Evolutionary conservation across 2,113 vertebrate species (phyloP).

Genomic region (Sitta europaea): DNA sequence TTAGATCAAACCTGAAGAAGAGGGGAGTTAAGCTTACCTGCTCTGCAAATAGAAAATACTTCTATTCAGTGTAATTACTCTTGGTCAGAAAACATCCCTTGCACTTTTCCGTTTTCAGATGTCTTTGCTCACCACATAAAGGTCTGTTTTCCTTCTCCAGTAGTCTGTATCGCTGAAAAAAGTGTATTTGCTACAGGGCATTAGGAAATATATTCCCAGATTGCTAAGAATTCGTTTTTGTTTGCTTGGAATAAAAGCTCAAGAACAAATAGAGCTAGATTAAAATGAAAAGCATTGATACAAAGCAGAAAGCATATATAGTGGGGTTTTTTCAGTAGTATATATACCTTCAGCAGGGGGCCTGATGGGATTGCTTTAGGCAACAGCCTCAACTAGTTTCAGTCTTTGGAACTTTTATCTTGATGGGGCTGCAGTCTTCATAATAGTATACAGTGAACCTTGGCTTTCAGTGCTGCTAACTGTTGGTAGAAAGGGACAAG

Average conservation of each 20-base stretch:
- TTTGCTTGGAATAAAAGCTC: constrained; percentile 44
- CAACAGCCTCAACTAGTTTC: neutral
- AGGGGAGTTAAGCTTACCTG: neutral
- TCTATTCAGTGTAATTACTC: neutral
- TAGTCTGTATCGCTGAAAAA: neutral
- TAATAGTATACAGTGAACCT: neutral
- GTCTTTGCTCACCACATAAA: neutral
- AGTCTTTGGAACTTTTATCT: neutral
- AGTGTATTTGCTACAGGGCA: constrained; percentile 30
- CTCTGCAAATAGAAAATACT: neutral
- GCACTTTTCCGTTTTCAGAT: neutral
- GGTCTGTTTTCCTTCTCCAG: neutral
- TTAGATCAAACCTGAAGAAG: constrained; percentile 4
- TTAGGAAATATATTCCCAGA: constrained; percentile 44
- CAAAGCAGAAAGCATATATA: constrained; percentile 11
- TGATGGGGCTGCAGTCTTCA: neutral
- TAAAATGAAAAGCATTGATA: constrained; percentile 39
- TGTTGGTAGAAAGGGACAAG: neutral
- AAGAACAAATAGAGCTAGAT: constrained; percentile 26
- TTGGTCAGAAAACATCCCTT: neutral
- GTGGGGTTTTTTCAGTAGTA: neutral
- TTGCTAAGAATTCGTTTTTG: constrained; percentile 35
- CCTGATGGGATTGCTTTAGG: constrained; percentile 44
- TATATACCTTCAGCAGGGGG: neutral
- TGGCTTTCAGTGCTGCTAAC: neutral